These are phyloP conservation scores for Spilosoma lubricipeda DNA, from an alignment of 2,888 invertebrate genomes.

Conservation along the genomic window DNA sequence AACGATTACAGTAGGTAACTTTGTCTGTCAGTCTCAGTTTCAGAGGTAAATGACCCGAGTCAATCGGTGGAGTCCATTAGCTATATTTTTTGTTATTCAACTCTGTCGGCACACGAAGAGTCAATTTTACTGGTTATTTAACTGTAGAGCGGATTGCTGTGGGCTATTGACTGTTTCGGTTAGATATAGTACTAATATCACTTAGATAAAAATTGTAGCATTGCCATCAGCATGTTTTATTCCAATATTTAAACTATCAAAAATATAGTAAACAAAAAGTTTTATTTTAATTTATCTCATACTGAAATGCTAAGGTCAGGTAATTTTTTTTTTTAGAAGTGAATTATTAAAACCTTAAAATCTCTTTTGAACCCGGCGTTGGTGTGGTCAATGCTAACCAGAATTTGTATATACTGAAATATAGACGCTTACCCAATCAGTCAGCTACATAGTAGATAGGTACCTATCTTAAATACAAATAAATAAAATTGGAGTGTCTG, in stretches of 20 bases:
- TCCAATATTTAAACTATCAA: neutral
- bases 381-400: neutral
- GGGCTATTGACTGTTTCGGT: neutral
- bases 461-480: too few species aligned
- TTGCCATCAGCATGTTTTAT: neutral
- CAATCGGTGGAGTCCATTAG: constrained; percentile 69
- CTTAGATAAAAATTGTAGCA: neutral
- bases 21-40: constrained; percentile 60
- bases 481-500: too few species aligned
- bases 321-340: too few species aligned
- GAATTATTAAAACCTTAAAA: neutral
- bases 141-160: constrained; percentile 26
- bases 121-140: constrained; percentile 36
- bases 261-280: too few species aligned
- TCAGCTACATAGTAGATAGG: neutral
- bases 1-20: constrained; percentile 61
- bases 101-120: constrained; percentile 33
- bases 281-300: neutral
- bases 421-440: neutral
- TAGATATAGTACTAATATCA: neutral
- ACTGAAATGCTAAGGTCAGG: too few species aligned
- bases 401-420: neutral
- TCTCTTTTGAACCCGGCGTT: neutral
- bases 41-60: constrained; percentile 76
- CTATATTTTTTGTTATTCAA: constrained; percentile 53